Base-by-base conservation (phyloP, 2,888 invertebrate genomes). In the Gerosis bhagava region DNA sequence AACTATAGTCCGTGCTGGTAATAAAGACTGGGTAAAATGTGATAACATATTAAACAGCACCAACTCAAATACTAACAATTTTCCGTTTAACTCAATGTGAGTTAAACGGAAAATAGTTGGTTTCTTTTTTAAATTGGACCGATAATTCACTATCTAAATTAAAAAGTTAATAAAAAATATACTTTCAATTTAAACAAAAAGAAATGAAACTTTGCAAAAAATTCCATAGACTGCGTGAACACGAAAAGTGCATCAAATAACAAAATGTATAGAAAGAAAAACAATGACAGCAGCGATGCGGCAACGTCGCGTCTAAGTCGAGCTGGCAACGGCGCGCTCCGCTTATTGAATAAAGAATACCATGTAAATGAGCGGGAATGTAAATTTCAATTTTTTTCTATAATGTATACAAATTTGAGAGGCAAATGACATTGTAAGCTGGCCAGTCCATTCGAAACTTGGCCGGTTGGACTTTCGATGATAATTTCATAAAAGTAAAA, bases 261-360 rank as follows among this genome's bases (percentile, higher is more conserved):
- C 35, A 41, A 32, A 39, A 31, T 37, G 13, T 25, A 39, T 34
- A 32, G 21, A 7, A 10, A 35, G 29, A 39, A 43, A 50, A 26
- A 47, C 40, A 47, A 50, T 44, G 15, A n/a, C n/a, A n/a, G n/a
- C 10, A 31, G 45, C 59, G 49, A 46, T 71, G 70, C 78, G 77
- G 80, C 81, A 82, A 79, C 81, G 75, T 67, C 75, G 82, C 80
- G 73, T 70, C 79, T 73, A 73, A 75, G 72, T 45, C 55, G 73
- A 59, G 65, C 64, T 63, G 77, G 79, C 81, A 82, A 78, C 81
- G 75, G 67, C 75, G 82, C 81, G 21, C 48, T 12, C 50, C 48
- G 36, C 50, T 52, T 49, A 51, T 57, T 51, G 45, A 56, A 50
- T 56, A 51, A 51, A 56, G 51, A 54, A 43, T 28, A 43, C n/a